Base-by-base conservation (phyloP, 2,797 vertebrate species). In the Vultur gryphus region DNA sequence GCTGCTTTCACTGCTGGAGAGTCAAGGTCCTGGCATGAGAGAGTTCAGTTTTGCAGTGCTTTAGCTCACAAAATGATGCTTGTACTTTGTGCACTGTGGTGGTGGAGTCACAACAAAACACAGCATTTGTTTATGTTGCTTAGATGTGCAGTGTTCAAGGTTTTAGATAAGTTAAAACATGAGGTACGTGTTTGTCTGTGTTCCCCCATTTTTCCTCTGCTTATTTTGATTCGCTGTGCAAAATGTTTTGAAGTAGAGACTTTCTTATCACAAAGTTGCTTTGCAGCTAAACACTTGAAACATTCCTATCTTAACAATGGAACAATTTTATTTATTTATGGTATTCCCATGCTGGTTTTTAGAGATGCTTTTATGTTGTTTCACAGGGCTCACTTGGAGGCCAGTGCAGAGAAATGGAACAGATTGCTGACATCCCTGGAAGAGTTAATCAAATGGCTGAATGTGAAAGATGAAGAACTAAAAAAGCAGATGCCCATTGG, bases 401-500 rank as follows among this genome's bases (percentile, higher is more conserved):
- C 98, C 70, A 99, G 99, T 96, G 99, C 99, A 13, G 99, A 99
- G 96, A 99, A 99, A 80, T 99, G 99, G 99, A 99, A 98, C 93
- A 98, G 98, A 91, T 97, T 99, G 93, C 97, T 99, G 95, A 98
- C 97, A 4, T 98, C 99, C 39, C 97, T 99, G 83, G 99, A 99
- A 98, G 99, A 99, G 89, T 97, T 99, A 95, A 99, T 99, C 98
- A 98, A 98, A 95, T 99, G 99, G 99, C 98, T 99, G 95, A 99
- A 99, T 48, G 61, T 97, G 51, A 99, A 99, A 98, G 99, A 99
- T 57, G 99, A 99, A 91, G 99, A 99, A 33, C 98, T 99, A n/a
- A 98, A 98, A 96, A 99, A 99, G 69, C 99, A 99, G 97, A 99
- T 99, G 99, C 99, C 99, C 13, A 97, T 99, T 13, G 99, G 99